Percentiles rank a stretch among this genome's conserved stretches.
These are phyloP conservation scores for Aptenodytes patagonicus DNA, from an alignment of 2,113 vertebrate genomes.

Conservation along the genomic window DNA sequence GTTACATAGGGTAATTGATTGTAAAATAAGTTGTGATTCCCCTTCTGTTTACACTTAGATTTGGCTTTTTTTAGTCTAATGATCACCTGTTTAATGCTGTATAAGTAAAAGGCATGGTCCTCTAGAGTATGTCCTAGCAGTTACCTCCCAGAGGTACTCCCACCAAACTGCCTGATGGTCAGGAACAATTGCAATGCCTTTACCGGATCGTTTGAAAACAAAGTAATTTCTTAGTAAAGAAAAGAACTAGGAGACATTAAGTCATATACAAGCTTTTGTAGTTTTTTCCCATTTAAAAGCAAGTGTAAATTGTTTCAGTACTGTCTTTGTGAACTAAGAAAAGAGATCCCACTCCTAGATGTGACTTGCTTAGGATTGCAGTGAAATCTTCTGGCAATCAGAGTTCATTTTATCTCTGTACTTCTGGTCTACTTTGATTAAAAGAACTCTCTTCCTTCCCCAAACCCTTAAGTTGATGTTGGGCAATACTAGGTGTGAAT, in stretches of 20 bases:
- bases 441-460: not conserved
- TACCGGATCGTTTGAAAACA: not conserved
- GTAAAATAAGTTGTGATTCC: not conserved
- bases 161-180: not conserved
- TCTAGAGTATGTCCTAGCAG: not conserved
- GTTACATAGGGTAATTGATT: not conserved
- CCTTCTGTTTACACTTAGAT: not conserved
- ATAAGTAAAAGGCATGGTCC: not conserved
- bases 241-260: not conserved
- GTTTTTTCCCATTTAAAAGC: not conserved
- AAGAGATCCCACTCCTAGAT: not conserved
- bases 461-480: not conserved
- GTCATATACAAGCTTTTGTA: not conserved
- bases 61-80: not conserved
- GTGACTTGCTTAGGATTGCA: not conserved
- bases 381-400: not conserved
- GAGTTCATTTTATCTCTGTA: not conserved
- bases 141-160: not conserved
- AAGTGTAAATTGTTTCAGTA: not conserved
- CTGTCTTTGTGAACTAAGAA: not conserved
- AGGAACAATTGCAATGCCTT: not conserved
- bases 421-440: not conserved
- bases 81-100: not conserved
- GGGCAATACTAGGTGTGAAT: not conserved
- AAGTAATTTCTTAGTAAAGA: not conserved